A percentile compares a stretch with the other conserved stretches of the same genome.
phyloP scores from a whole-genome alignment of 2,888 invertebrate genomes.

The Artemia sp. region DNA sequence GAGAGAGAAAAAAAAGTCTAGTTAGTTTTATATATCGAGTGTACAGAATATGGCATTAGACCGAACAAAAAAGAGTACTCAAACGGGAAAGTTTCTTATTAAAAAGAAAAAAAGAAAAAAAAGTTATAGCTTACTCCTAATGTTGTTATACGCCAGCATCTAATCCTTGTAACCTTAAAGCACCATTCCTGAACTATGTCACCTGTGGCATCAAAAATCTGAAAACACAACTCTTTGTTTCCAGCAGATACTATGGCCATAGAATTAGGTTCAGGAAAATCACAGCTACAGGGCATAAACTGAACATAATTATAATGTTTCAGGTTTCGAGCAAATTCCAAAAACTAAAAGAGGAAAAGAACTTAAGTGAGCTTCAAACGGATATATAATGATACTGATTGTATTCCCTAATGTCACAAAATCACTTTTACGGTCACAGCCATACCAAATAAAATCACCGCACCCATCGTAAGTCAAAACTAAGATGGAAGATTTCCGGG shows the following conservation, averaged over 20 bases:
- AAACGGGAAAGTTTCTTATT: too few relatives aligned
- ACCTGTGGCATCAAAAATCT: constrained; percentile 36
- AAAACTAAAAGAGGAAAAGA: constrained; percentile 44
- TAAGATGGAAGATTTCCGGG: too few relatives aligned
- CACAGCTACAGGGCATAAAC: constrained; percentile 53
- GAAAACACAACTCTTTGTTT: constrained; percentile 61
- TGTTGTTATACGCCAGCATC: constrained; percentile 90
- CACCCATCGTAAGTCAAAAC: too few relatives aligned
- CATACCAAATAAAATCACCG: too few relatives aligned
- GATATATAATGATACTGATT: too few relatives aligned
- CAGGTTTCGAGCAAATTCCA: constrained; percentile 62
- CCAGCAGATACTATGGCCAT: constrained; percentile 61
- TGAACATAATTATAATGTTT: constrained; percentile 78
- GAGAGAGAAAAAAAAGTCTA: constrained; percentile 13
- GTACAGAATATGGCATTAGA: constrained; percentile 11
- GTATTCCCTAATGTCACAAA: too few relatives aligned
- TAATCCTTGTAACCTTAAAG: constrained; percentile 87
- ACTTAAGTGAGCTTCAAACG: neutral
- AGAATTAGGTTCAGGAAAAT: constrained; percentile 53
- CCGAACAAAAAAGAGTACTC: too few relatives aligned
- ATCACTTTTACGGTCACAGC: too few relatives aligned
- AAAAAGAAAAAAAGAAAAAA: neutral
- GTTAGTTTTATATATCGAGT: neutral
- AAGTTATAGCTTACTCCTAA: constrained; percentile 29
- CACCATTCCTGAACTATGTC: constrained; percentile 56